phyloP scores from a whole-genome alignment of 2,888 invertebrate genomes.

The Limnephilus auricula region DNA sequence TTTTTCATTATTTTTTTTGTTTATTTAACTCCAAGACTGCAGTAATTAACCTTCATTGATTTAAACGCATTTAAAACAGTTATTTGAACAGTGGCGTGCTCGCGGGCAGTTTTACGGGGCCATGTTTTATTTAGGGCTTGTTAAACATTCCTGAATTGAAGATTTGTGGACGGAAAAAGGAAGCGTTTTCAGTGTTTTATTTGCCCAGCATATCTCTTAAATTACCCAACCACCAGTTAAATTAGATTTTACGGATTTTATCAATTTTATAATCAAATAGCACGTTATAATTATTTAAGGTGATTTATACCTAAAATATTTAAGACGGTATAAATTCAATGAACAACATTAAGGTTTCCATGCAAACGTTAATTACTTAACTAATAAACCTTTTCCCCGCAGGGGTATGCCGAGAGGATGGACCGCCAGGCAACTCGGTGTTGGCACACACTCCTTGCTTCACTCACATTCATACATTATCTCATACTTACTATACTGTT shows the following conservation, averaged over 20 bases:
- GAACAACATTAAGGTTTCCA: no score
- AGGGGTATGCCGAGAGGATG: not conserved
- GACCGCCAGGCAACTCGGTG: not conserved
- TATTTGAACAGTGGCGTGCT: conserved; percentile 33
- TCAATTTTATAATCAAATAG: conserved; percentile 3
- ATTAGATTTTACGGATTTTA: conserved; percentile 46
- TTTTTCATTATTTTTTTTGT: not conserved
- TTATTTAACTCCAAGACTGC: not conserved
- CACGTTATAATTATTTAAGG: not conserved
- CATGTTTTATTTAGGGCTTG: conserved; percentile 57
- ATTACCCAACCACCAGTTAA: conserved; percentile 48
- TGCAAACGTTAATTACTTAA: not conserved
- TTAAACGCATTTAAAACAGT: not conserved
- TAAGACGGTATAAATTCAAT: not conserved
- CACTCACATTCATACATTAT: not conserved
- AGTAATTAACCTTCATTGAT: not conserved
- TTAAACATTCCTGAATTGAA: conserved; percentile 52
- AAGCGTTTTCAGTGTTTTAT: conserved; percentile 59
- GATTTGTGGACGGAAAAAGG: conserved; percentile 55
- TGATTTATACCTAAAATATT: not conserved
- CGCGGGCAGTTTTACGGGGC: conserved; percentile 21
- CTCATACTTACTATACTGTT: no score
- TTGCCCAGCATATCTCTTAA: conserved; percentile 48
- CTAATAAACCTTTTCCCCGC: not conserved
- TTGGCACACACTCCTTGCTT: not conserved